Percentiles rank a stretch among this genome's conserved stretches.
phyloP scores from a whole-genome alignment of 1,140 invertebrate species.

The Eciton burchellii region DNA sequence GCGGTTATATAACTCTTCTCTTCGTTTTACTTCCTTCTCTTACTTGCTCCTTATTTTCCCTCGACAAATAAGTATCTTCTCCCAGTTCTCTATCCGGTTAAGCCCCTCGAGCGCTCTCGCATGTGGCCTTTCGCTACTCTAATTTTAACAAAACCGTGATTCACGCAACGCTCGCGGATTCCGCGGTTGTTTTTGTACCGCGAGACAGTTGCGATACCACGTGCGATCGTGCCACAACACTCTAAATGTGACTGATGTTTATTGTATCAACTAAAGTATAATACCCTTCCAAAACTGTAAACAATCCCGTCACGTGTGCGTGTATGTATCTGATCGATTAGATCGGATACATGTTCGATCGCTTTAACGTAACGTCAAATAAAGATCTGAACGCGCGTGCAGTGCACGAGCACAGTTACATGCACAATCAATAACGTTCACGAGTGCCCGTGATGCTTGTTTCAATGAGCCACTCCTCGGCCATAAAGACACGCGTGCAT shows the following conservation, averaged over 20 bases:
- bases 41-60: not conserved
- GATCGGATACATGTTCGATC: not conserved
- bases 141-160: constrained; percentile 66
- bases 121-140: constrained; percentile 21
- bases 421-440: constrained; percentile 43
- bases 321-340: not conserved
- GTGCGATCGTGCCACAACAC: too few species aligned
- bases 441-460: constrained; percentile 36
- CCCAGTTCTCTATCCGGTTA: not conserved
- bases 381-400: not conserved
- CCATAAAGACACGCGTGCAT: constrained; percentile 28
- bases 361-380: too few species aligned
- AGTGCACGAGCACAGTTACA: constrained; percentile 15
- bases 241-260: not conserved
- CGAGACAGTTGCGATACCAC: too few species aligned
- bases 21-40: not conserved
- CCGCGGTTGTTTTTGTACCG: not conserved
- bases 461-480: constrained; percentile 53
- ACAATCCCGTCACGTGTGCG: not conserved
- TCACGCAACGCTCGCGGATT: constrained; percentile 40
- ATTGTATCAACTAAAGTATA: not conserved
- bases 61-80: not conserved
- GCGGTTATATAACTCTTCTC: not conserved
- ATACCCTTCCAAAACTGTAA: not conserved
- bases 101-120: not conserved